These are phyloP conservation scores for Torymus tubicola DNA, from an alignment of 2,888 invertebrate species.

Conservation along the genomic window DNA sequence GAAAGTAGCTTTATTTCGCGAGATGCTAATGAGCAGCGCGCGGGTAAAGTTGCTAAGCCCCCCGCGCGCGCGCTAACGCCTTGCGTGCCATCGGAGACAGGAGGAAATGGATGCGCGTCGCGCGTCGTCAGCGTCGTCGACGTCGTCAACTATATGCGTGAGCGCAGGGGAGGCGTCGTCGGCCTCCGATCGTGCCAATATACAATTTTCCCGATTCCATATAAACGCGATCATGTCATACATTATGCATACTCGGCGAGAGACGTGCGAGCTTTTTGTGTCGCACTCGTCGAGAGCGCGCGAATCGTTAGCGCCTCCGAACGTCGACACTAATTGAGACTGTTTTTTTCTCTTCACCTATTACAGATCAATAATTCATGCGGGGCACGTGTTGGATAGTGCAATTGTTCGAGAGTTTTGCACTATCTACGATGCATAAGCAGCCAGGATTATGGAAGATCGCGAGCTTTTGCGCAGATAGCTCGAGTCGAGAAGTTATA, in stretches of 20 bases:
- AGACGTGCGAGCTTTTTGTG: neutral
- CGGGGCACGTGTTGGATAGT: neutral
- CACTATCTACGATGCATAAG: neutral
- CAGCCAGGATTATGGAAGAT: too few species aligned
- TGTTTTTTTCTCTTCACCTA: neutral
- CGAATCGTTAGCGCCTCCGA: neutral
- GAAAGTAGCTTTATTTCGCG: slow-evolving; percentile 70
- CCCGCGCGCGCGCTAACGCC: neutral
- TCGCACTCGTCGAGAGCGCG: too few species aligned
- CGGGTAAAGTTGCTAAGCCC: neutral
- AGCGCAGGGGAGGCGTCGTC: too few species aligned
- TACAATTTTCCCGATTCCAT: too few species aligned
- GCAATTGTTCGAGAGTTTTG: slow-evolving; percentile 38
- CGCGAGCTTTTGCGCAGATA: too few species aligned
- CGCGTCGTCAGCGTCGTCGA: too few species aligned
- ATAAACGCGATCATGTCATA: too few species aligned
- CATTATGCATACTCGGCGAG: neutral
- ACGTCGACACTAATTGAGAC: neutral
- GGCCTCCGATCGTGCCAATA: too few species aligned
- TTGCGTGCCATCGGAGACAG: too few species aligned
- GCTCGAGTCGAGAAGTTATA: too few species aligned
- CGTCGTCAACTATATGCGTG: too few species aligned
- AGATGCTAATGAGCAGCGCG: slow-evolving; percentile 60
- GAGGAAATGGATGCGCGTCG: too few species aligned
- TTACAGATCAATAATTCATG: slow-evolving; percentile 23